Conservation (phyloP, 2,888 invertebrate genomes). For the Phasia obesa region DNA sequence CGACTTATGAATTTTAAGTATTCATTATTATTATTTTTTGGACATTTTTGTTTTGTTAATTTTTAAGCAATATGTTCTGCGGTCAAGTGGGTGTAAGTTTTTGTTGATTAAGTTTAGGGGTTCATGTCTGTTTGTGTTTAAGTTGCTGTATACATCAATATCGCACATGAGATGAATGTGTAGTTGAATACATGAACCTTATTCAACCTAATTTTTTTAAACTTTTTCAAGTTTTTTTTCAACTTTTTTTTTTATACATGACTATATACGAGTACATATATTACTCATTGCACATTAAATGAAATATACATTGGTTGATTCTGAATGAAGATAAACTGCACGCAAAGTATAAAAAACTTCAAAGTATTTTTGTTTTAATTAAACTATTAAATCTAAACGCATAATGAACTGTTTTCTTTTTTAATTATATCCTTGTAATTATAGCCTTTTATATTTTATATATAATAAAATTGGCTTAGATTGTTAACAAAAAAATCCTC, state of each 20-base stretch:
- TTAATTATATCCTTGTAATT: conserved; percentile 16
- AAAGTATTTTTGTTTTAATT: conserved; percentile 1
- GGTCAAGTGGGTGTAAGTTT: neutral
- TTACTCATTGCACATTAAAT: conserved; percentile 25
- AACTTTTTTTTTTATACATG: conserved; percentile 1
- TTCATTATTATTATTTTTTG: no score
- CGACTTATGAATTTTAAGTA: no score
- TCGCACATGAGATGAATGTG: conserved; percentile 17
- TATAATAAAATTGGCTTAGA: neutral
- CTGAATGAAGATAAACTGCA: conserved; percentile 43
- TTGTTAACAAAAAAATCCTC: neutral
- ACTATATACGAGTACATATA: conserved; percentile 19
- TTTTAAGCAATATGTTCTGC: no score
- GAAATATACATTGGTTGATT: conserved; percentile 67
- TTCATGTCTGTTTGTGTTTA: neutral
- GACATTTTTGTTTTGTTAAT: no score
- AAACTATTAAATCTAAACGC: conserved; percentile 32
- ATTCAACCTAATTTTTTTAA: conserved; percentile 49
- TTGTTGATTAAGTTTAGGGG: neutral
- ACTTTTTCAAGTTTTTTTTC: conserved; percentile 3
- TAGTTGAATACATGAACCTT: conserved; percentile 2
- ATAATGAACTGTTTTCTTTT: conserved; percentile 1
- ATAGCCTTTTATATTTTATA: conserved; percentile 1
- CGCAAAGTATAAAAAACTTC: conserved; percentile 40
- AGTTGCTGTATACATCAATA: neutral